Evolutionary conservation across 2,888 invertebrate species (phyloP), one percentile per base, ranked within the genome.

Genomic region (Diarsia mendica): DNA sequence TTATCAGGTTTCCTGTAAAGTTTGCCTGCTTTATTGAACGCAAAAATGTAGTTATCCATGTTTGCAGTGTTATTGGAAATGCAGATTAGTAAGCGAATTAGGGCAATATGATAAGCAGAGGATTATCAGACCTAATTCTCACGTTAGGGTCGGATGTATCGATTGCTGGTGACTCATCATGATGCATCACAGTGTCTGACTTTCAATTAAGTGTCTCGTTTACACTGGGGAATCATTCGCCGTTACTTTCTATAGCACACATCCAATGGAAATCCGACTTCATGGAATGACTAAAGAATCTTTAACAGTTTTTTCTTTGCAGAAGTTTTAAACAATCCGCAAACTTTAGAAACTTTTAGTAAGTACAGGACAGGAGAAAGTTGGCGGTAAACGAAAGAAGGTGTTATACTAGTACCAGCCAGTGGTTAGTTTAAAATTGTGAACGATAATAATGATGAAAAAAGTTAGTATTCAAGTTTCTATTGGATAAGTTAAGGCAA

Each of bases 161-260:
- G 61, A 76, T 44, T 53, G 51, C 68, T 74, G 60, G 33, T 77
- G 77, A 75, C 60, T 80, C 82, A 77, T 82, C 81, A 67, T 72
- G 55, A 80, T 80, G 44, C 69, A 61, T 20, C 67, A 58, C 78
- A 53, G 49, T 74, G 67, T 46, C 79, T 77, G 71, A 87, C 83
- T 79, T 85, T 80, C 79, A 85, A 86, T 83, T 76, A 81, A 69
- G 55, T 78, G 67, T 74, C 80, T 87, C 76, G 46, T 74, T 77
- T 77, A 61, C 85, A 73, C 87, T 55, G 66, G 86, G 87, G 87
- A 84, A 28, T 51, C 23, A 53, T 65, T 10, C 67, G 66, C 75
- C 85, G 82, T 75, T 85, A 85, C 86, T 86, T 87, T 87, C 87
- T 82, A 82, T 18, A 78, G 67, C 72, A 77, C 68, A 74, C 28